Conservation (phyloP, 2,113 vertebrate species). For the Menidia beryllina region DNA sequence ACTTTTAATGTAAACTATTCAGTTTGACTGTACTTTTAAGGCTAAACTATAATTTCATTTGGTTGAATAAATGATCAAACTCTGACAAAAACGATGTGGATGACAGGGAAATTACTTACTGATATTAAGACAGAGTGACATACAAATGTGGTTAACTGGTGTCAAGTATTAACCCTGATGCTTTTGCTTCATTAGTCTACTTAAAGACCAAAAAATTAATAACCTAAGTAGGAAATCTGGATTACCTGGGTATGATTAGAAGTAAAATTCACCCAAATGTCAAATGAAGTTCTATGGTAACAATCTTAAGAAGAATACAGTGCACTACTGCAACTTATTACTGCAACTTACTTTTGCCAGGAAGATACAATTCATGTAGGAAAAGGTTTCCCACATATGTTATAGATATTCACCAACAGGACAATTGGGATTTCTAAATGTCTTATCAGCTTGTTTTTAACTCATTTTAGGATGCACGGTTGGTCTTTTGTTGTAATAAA, state of each 20-base stretch:
- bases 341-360: too few relatives aligned
- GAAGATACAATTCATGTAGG: too few relatives aligned
- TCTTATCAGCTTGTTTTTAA: background rate
- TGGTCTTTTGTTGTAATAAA: background rate
- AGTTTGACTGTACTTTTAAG: conserved; percentile 1
- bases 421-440: background rate
- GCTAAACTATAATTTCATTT: conserved; percentile 14
- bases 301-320: conserved; percentile 2
- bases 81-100: conserved; percentile 31
- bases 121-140: conserved; percentile 11
- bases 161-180: background rate
- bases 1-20: background rate
- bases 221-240: conserved; percentile 40
- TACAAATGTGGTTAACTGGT: conserved; percentile 20
- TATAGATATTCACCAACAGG: too few relatives aligned
- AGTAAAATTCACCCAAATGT: conserved; percentile 54
- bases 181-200: conserved; percentile 40
- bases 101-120: background rate
- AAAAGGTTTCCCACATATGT: too few relatives aligned
- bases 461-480: background rate
- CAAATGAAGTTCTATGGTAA: conserved; percentile 38
- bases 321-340: conserved; percentile 1
- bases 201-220: conserved; percentile 56
- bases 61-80: conserved; percentile 12
- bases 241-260: conserved; percentile 39